Evolutionary conservation across 1,140 invertebrate genomes (phyloP), one percentile per base, ranked within the genome.

Genomic region (Drosophila santomea): DNA sequence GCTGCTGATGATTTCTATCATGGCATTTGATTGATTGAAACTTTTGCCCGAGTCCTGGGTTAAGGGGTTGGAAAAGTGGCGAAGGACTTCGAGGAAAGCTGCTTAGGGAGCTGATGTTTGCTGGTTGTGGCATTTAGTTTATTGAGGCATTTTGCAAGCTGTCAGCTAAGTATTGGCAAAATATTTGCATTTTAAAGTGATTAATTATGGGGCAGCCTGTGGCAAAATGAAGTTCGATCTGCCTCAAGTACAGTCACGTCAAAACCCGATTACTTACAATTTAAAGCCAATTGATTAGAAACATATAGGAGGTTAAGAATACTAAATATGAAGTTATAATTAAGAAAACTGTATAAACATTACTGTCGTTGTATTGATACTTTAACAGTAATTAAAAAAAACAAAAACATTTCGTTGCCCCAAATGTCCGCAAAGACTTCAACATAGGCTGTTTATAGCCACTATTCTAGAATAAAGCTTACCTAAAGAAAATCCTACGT

Each of bases 21-120:
- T 74, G 78, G 82, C 78, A 85, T 66, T 85, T 86, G 81, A 85
- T 85, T 85, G 81, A 85, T 85, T 86, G 81, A 85, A 85, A 67
- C 59, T 64, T 71, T 62, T 17, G 25, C 39, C 41, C 25, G 28
- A 43, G 36, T 54, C 17, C 28, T 14, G 35, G 59, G 51, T 14
- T 20, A 38, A 8, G 64, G 35, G 35, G 5, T 6, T 11, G 15
- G 23, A 32, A 28, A 38, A 28, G 47, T 7, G 60, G 11, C 23
- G 32, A 41, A 45, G 20, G 39, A 4, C 17, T 14, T 15, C 7
- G 36, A 17, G 35, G 15, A 35, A 62, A 55, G 35, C 38, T 25
- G 47, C 59, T 48, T 43, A 17, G 44, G 52, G 20, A 41, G 20
- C 36, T 14, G 20, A 25, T 20, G 23, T 28, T 41, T 35, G 20